Percentiles rank a stretch among this genome's conserved stretches.
These are phyloP conservation scores for Lobophora halterata DNA, from an alignment of 2,888 invertebrate species.

Conservation along the genomic window DNA sequence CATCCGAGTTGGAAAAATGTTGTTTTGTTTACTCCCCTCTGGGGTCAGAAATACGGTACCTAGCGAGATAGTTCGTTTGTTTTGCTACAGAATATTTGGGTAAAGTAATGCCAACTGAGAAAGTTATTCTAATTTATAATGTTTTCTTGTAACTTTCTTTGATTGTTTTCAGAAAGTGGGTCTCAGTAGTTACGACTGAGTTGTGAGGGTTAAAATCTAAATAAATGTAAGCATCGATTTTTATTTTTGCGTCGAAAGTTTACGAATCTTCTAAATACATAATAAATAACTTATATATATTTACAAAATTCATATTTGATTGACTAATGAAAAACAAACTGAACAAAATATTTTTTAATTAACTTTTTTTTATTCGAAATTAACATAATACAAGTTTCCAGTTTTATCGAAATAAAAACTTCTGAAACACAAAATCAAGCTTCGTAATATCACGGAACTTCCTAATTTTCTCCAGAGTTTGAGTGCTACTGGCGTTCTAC, in stretches of 20 bases:
- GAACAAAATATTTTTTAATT: too few relatives aligned
- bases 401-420: conserved; percentile 4
- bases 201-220: too few relatives aligned
- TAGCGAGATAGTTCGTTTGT: conserved; percentile 60
- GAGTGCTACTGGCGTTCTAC: conserved; percentile 51
- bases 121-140: conserved; percentile 28
- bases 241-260: too few relatives aligned
- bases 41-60: conserved; percentile 52
- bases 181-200: too few relatives aligned
- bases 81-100: conserved; percentile 39
- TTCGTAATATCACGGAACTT: conserved; percentile 31
- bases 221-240: too few relatives aligned
- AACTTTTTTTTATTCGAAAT: too few relatives aligned
- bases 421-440: conserved; percentile 20
- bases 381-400: too few relatives aligned
- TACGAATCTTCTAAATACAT: too few relatives aligned
- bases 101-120: conserved; percentile 27
- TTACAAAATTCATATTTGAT: too few relatives aligned
- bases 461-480: conserved; percentile 46
- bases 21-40: conserved; percentile 73
- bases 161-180: background rate
- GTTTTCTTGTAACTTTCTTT: background rate
- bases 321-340: too few relatives aligned
- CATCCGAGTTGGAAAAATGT: conserved; percentile 74
- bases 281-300: too few relatives aligned